Evolutionary conservation across 2,888 invertebrate genomes (phyloP).

Genomic region (Drosophila borborema): DNA sequence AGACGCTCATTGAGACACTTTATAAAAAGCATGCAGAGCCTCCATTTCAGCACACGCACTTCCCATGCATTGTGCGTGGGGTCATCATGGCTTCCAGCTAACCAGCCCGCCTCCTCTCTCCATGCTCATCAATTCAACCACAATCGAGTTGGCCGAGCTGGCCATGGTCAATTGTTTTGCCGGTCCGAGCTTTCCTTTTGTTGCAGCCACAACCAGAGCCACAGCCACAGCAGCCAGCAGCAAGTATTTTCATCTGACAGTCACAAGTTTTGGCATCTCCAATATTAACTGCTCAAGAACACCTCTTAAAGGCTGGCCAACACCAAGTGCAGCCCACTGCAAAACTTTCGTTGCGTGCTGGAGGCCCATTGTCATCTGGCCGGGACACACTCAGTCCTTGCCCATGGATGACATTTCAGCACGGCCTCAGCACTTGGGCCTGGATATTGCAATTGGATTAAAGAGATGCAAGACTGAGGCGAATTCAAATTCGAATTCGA

Average conservation of each 20-base stretch:
- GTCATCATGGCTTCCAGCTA: neutral
- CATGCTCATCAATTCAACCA: neutral
- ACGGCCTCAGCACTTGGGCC: neutral
- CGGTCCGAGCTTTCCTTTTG: conserved; percentile 1
- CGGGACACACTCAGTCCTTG: neutral
- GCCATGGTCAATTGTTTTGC: conserved; percentile 37
- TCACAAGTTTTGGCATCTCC: conserved; percentile 39
- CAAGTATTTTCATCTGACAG: conserved; percentile 35
- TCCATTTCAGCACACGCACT: conserved; percentile 19
- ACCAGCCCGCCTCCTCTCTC: neutral
- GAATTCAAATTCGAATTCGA: neutral
- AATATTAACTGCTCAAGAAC: conserved; percentile 25
- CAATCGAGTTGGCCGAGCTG: conserved; percentile 10
- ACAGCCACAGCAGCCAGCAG: conserved; percentile 14
- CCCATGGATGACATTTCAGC: neutral
- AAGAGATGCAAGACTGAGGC: neutral
- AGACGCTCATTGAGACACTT: conserved; percentile 74
- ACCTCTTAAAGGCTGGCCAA: conserved; percentile 23
- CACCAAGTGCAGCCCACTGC: conserved; percentile 26
- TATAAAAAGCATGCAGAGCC: conserved; percentile 42
- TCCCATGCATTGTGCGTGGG: conserved; percentile 1
- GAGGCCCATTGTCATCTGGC: neutral
- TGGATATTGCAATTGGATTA: conserved; percentile 1
- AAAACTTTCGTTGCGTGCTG: conserved; percentile 3
- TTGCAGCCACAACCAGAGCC: neutral